These are phyloP conservation scores for Epirrhoe tristata DNA, from an alignment of 2,888 invertebrate genomes.

Conservation along the genomic window DNA sequence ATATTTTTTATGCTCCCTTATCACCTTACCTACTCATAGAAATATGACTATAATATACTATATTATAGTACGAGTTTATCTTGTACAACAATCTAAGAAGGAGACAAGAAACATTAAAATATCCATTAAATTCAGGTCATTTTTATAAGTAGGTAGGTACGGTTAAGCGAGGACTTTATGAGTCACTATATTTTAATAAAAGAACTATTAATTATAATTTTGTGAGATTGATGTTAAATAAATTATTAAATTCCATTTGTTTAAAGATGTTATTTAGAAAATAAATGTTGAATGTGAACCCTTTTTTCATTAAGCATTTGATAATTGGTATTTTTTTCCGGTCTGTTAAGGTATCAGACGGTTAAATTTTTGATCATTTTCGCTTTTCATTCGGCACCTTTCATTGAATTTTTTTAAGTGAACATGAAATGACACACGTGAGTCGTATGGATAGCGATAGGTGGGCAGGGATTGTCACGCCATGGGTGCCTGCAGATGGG, in stretches of 20 bases:
- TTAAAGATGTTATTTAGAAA: slow-evolving; percentile 59
- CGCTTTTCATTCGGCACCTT: too few relatives aligned
- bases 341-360: too few relatives aligned
- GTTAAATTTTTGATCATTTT: too few relatives aligned
- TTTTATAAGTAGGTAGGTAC: background rate
- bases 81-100: too few relatives aligned
- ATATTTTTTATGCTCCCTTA: background rate
- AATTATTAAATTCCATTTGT: slow-evolving; percentile 58
- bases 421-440: too few relatives aligned
- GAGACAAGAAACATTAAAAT: too few relatives aligned
- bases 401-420: too few relatives aligned
- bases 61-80: too few relatives aligned
- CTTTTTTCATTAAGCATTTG: slow-evolving; percentile 26
- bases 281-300: slow-evolving; percentile 69
- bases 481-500: too few relatives aligned
- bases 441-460: too few relatives aligned
- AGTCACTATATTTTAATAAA: slow-evolving; percentile 8
- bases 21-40: background rate
- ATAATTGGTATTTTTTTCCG: background rate
- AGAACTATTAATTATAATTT: slow-evolving; percentile 17
- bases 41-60: background rate
- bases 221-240: slow-evolving; percentile 30
- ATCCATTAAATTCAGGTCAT: background rate
- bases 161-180: background rate
- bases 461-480: too few relatives aligned